phyloP scores from a whole-genome alignment of 2,113 vertebrate species.

The Odocoileus virginianus region DNA sequence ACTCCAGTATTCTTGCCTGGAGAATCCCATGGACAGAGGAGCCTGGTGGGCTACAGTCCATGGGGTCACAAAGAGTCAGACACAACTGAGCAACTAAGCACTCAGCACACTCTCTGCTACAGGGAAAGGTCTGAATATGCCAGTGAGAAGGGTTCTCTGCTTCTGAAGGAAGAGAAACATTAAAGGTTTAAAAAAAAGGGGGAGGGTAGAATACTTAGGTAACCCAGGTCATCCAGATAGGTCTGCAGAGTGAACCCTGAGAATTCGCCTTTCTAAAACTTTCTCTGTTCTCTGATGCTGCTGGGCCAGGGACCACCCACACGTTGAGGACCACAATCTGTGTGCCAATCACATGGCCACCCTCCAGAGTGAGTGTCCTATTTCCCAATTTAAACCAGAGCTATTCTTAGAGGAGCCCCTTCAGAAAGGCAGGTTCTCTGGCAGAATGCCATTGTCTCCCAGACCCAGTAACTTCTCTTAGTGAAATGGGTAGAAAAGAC shows the following conservation, averaged over 20 bases:
- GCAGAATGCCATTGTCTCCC: neutral
- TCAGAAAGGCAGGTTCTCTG: neutral
- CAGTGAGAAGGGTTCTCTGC: neutral
- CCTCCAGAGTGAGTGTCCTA: neutral
- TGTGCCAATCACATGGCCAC: neutral
- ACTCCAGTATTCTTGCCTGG: neutral
- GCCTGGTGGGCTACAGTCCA: neutral
- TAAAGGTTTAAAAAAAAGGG: neutral
- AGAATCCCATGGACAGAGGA: neutral
- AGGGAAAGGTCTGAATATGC: neutral
- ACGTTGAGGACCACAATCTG: neutral
- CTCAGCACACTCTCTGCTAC: neutral
- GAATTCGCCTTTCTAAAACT: neutral
- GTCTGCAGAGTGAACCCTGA: neutral
- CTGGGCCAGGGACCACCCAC: neutral
- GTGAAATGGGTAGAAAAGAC: neutral
- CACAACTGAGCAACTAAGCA: neutral
- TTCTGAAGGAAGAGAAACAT: neutral
- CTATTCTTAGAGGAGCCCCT: constrained; percentile 22
- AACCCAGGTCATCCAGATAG: neutral
- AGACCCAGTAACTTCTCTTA: neutral
- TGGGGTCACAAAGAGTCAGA: neutral
- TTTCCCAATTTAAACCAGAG: constrained; percentile 17
- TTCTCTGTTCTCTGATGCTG: neutral
- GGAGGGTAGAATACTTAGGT: neutral